Percentiles rank a stretch among this genome's conserved stretches.
phyloP scores from a whole-genome alignment of 2,113 vertebrate genomes.

The Gila orcuttii region DNA sequence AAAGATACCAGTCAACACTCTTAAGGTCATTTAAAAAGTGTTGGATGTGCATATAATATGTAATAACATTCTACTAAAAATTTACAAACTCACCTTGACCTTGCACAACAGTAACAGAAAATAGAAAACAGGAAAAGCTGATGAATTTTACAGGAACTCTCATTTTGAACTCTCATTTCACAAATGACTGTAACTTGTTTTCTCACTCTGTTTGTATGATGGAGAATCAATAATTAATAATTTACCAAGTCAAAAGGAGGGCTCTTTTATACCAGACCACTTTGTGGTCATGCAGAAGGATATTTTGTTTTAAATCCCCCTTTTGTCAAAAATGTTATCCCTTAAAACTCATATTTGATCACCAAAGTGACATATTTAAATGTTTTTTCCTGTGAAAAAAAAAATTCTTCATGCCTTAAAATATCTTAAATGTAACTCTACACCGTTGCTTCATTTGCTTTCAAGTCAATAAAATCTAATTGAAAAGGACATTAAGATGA shows the following conservation, averaged over 20 bases:
- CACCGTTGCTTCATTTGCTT: too few species aligned
- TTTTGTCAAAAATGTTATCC: too few species aligned
- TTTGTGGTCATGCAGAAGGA: too few species aligned
- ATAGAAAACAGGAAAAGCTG: constrained; percentile 19
- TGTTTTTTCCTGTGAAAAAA: too few species aligned
- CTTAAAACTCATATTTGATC: too few species aligned
- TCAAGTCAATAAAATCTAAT: too few species aligned
- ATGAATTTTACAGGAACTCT: constrained; percentile 5
- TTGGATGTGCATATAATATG: not conserved
- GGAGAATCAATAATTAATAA: constrained; percentile 37
- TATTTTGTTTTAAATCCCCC: too few species aligned
- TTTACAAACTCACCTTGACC: constrained; percentile 30
- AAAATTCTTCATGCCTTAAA: too few species aligned
- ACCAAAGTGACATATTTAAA: too few species aligned
- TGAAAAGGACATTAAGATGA: too few species aligned
- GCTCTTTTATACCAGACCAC: not conserved
- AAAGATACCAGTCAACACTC: not conserved
- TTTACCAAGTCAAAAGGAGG: constrained; percentile 26
- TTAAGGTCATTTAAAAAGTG: not conserved
- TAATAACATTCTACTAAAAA: not conserved
- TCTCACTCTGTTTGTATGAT: not conserved
- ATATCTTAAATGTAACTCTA: too few species aligned
- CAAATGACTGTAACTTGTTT: not conserved
- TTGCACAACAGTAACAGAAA: not conserved
- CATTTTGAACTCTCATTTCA: constrained; percentile 28